Evolutionary conservation across 2,797 vertebrate genomes (phyloP), one percentile per base, ranked within the genome.

Genomic region (Erpetoichthys calabaricus): DNA sequence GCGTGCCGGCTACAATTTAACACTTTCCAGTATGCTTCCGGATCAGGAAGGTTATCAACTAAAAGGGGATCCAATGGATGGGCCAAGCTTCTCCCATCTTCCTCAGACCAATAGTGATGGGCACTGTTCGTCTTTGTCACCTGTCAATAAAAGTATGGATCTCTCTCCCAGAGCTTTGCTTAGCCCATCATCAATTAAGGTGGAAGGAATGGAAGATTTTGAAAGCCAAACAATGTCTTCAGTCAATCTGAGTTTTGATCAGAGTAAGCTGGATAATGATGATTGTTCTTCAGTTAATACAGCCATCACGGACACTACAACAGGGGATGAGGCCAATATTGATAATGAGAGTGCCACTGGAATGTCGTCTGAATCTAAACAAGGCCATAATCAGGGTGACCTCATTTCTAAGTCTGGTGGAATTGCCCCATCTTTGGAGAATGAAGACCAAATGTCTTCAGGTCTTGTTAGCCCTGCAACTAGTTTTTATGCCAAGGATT

Each of bases 271-370:
- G 66, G 96, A 99, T 80, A 98, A 98, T 1, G 96, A 99, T 3
- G 96, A 99, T 80, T 98, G 95, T 75, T 99, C 96, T 62, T 99
- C 96, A 8, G 94, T 99, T 72, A 99, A 99, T 73, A 99, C 96
- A 0, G 95, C 95, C 45, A 94, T 99, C 83, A 99, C 94, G 58
- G 96, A 99, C 63, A 98, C 92, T 64, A 99, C 95, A 57, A 99
- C 96, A 4, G 94, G 95, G 66, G 96, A 99, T 25, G 96, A 99
- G 79, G 94, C 92, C 64, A 97, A 91, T 3, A 89, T 83, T 50
- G 96, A 99, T 72, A 98, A 95, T 5, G 94, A 99, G 56, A 93
- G 91, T 25, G 89, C 91, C 42, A 91, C 93, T 42, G 85, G 85
- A 61, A 77, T 84, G 49, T 64, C 73, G 8, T 77, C 75, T 0